Conservation (phyloP, 1,140 invertebrate genomes). For the Saccostrea echinata region DNA sequence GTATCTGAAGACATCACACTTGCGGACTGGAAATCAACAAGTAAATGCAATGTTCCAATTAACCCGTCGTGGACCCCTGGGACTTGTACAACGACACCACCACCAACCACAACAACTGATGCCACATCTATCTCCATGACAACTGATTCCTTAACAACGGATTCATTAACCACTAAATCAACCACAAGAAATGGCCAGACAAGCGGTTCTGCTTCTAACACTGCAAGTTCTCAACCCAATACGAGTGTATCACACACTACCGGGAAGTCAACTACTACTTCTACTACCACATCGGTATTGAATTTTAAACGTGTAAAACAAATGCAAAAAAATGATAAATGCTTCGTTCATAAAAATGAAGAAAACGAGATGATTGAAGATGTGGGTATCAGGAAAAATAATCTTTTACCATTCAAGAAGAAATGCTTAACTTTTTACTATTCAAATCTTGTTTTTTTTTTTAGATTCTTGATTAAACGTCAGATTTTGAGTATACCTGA, state of each 20-base stretch:
- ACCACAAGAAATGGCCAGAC: neutral
- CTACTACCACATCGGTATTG: neutral
- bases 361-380: no score
- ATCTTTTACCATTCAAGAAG: no score
- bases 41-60: conserved; percentile 12
- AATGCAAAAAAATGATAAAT: neutral
- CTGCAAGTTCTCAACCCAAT: no score
- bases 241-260: neutral
- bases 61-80: conserved; percentile 1
- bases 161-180: neutral
- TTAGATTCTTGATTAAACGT: no score
- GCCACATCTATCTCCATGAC: neutral
- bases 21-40: conserved; percentile 27
- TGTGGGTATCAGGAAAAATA: no score
- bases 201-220: neutral
- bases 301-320: neutral
- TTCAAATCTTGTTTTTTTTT: no score
- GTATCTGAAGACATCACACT: conserved; percentile 27
- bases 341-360: no score
- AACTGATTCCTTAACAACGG: neutral
- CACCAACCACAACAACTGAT: neutral
- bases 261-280: neutral
- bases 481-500: no score
- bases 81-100: conserved; percentile 19
- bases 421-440: no score